Evolutionary conservation across 2,888 invertebrate species (phyloP), one percentile per base, ranked within the genome.

Genomic region (Luperina nickerlii): DNA sequence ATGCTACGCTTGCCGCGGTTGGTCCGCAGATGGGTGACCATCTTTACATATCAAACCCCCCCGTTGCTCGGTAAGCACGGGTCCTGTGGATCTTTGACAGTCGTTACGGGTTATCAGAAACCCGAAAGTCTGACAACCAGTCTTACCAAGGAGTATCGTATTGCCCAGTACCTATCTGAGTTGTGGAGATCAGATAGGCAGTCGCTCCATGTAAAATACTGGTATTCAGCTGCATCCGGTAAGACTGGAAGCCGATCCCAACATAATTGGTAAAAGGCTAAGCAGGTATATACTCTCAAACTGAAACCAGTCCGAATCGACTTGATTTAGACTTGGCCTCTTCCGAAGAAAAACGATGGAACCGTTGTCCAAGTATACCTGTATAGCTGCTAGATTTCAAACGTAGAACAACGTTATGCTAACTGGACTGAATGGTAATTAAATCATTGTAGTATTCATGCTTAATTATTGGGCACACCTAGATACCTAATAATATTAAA

Each of bases 361-460:
- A 45, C 15, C 5, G 5, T 27, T 24, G 42, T 18, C 27, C 24
- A 24, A 8, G 3, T 62, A 27, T 27, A 62, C 2, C 57, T 57
- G 57, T 13, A 48, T 8, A 62, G 6, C 27, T 27, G 51, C 42
- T 54, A 65, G 27, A 74, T 65, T 0, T 42, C 42, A 74, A 65
- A 76, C 42, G 5, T 74, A 54, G 27, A 32, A 24, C 24, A 18
- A 65, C 13, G 18, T 27, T 20, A 27, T 7, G 27, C 15, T 66
- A 72, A 73, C 72, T 68, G 32, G 9, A 18, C 62, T 45, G 2
- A 32, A 20, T 51, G 8, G 18, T 63, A 54, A 63, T 57, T n/a
- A 62, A 73, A 63, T 80, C 8, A 68, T 68, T 63, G 42, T 63
- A 69, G 3, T 48, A 48, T 27, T 51, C 18, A 51, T 74, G 42